Percentiles rank a stretch among this genome's conserved stretches.
phyloP scores from a whole-genome alignment of 37 sponge, comb jelly and placozoan genomes.

The Petrosia ficiformis region DNA sequence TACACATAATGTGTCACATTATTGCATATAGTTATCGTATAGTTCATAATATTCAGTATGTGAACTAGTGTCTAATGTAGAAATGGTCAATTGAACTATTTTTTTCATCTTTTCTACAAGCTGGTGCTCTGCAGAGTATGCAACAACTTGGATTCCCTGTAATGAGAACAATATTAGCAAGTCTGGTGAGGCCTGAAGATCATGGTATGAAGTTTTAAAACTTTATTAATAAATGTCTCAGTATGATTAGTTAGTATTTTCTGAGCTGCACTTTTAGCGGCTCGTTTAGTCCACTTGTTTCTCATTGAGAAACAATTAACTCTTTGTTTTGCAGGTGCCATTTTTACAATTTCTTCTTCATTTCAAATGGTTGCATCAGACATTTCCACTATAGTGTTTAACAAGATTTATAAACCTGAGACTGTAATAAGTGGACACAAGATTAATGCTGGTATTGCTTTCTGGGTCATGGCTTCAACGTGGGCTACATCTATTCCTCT shows the following conservation, averaged over 20 bases:
- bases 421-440: background rate
- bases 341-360: background rate
- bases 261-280: too few species aligned
- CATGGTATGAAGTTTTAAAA: background rate
- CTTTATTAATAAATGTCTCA: background rate
- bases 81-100: too few species aligned
- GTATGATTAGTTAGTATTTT: too few species aligned
- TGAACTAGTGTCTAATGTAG: too few species aligned
- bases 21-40: too few species aligned
- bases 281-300: background rate
- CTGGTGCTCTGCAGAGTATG: background rate
- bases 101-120: background rate
- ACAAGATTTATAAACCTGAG: background rate
- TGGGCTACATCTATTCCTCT: conserved; percentile 1
- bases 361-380: background rate
- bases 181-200: background rate
- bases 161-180: background rate
- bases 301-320: background rate
- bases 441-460: background rate
- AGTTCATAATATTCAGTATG: too few species aligned
- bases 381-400: background rate
- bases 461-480: background rate
- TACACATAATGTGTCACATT: too few species aligned
- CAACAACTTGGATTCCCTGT: background rate
- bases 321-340: background rate